phyloP scores from a whole-genome alignment of 2,888 invertebrate genomes.

The Dioctria rufipes region DNA sequence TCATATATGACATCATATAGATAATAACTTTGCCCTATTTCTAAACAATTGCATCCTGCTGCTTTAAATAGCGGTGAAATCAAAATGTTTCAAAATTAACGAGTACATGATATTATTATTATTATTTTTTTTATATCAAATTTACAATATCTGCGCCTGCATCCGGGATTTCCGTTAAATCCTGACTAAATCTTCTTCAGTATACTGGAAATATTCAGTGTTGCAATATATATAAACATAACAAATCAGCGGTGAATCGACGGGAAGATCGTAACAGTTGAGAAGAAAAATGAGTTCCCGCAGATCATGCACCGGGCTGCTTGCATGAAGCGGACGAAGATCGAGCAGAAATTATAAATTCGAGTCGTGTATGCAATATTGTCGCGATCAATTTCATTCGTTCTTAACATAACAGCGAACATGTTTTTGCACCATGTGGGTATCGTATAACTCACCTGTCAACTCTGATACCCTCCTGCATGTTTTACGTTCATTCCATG shows the following conservation, averaged over 20 bases:
- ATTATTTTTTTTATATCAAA: no score
- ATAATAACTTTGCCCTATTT: no score
- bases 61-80: no score
- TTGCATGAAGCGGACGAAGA: conserved; percentile 44
- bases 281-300: conserved; percentile 57
- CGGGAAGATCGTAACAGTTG: conserved; percentile 30
- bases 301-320: conserved; percentile 54
- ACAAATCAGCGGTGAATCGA: conserved; percentile 42
- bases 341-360: conserved; percentile 59
- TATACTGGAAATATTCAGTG: conserved; percentile 14
- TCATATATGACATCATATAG: no score
- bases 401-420: conserved; percentile 59
- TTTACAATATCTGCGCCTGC: no score
- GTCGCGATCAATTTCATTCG: conserved; percentile 60
- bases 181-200: neutral
- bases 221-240: conserved; percentile 10
- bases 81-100: no score
- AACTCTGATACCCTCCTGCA: conserved; percentile 59
- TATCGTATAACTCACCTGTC: conserved; percentile 61
- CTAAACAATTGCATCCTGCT: no score
- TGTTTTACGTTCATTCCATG: conserved; percentile 54
- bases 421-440: conserved; percentile 60
- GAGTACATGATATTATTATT: no score
- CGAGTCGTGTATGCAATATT: conserved; percentile 60
- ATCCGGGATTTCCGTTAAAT: conserved; percentile 20